Conservation (phyloP, 2,113 vertebrate genomes). For the Anhinga rufa region DNA sequence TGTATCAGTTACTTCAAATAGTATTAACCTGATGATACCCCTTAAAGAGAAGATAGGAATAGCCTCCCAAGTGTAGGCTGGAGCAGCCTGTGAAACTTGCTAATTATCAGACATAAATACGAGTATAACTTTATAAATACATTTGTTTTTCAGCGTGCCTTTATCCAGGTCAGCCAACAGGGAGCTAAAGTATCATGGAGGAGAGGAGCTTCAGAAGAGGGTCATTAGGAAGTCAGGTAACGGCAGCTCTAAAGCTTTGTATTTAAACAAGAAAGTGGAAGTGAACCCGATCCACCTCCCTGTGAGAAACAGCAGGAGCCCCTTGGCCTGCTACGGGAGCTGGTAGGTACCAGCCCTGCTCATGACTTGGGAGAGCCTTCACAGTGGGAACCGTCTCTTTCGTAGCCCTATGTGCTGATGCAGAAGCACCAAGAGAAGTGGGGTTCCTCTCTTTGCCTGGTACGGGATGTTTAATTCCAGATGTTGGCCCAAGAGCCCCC, state of each 20-base stretch:
- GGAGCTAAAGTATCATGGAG: not conserved
- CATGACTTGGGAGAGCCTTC: not conserved
- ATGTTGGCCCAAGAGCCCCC: not conserved
- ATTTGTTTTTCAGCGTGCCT: not conserved
- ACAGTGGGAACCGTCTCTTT: not conserved
- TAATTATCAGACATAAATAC: not conserved
- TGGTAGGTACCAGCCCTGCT: not conserved
- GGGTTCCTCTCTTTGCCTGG: not conserved
- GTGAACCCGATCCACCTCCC: not conserved
- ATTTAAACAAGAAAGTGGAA: not conserved
- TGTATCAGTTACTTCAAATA: not conserved
- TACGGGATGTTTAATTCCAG: not conserved
- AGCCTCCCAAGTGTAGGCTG: not conserved
- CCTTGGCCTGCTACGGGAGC: not conserved
- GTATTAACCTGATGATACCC: not conserved
- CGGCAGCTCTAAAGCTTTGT: not conserved
- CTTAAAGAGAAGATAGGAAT: not conserved
- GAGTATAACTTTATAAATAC: conserved; percentile 15
- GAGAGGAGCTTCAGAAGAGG: not conserved
- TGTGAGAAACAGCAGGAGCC: not conserved
- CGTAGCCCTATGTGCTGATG: not conserved
- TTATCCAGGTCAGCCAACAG: not conserved
- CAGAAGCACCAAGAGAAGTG: not conserved
- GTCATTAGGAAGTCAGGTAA: not conserved
- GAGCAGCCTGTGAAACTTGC: not conserved